Evolutionary conservation across 92 coral and sea anemone species (phyloP).

Genomic region (Palythoa grandis): DNA sequence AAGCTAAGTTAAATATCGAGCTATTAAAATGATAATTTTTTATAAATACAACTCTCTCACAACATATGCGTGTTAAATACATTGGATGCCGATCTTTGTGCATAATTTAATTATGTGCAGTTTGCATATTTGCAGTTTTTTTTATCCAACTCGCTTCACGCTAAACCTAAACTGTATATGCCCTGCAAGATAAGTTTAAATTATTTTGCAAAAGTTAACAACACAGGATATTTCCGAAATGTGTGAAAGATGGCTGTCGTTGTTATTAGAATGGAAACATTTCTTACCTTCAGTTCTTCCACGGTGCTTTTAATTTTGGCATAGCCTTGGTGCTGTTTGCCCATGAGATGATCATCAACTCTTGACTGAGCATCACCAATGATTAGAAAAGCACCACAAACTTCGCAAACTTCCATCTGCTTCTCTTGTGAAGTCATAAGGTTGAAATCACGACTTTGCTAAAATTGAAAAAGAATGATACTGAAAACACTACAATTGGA

Average conservation of each 20-base stretch:
- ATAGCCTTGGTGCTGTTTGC: slow-evolving; percentile 98
- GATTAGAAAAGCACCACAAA: slow-evolving; percentile 97
- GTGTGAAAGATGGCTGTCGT: no score
- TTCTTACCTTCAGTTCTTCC: slow-evolving; percentile 90
- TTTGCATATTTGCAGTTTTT: no score
- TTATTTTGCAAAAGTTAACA: not conserved
- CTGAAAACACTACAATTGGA: no score
- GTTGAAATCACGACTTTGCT: slow-evolving; percentile 75
- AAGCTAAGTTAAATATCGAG: no score
- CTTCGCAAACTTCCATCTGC: slow-evolving; percentile 99
- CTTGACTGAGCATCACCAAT: slow-evolving; percentile 99
- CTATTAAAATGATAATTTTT: no score
- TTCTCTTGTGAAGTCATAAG: slow-evolving; percentile 94
- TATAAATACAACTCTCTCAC: no score
- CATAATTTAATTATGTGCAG: no score
- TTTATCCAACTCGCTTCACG: no score
- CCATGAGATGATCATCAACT: slow-evolving; percentile 95
- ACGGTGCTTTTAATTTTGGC: slow-evolving; percentile 93
- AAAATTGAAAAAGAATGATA: not conserved
- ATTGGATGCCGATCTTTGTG: no score
- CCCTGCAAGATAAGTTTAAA: not conserved
- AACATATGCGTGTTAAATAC: no score
- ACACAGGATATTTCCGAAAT: no score
- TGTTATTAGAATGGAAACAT: not conserved
- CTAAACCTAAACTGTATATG: not conserved